Base-by-base conservation (phyloP, 1,140 invertebrate genomes). In the Fragariocoptes setiger region DNA sequence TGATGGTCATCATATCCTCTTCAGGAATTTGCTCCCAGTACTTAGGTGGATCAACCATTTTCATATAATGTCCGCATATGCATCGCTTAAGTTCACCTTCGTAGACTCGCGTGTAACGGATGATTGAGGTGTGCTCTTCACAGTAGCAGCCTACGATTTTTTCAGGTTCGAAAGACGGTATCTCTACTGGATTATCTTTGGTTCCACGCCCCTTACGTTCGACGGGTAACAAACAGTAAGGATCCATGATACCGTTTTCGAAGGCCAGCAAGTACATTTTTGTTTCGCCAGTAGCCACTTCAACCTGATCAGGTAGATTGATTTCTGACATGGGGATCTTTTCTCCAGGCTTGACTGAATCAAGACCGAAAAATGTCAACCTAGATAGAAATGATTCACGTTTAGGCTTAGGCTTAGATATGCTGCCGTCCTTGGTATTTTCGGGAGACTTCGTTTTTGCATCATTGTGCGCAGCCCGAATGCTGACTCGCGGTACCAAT, bases 11-110 rank as follows among this genome's bases (percentile, higher is more conserved):
- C 25, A 31, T 8, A n/a, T 31, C 25, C 25, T 31, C 25, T n/a
- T 31, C n/a, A n/a, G 25, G 25, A 21, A 46, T 19, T 25, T 45
- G 15, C 17, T 37, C 42, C 37, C 37, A 46, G 17, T 35, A 40
- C 42, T 47, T 40, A 2, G 31, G 18, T 16, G 53, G 54, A 46
- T 78, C 70, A 31, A 72, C 66, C 46, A 92, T 62, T 62, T 86
- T 82, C 63, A 85, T 95, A 82, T 82, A 97, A 56, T 86, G 68
- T 31, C 86, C 86, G 59, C 86, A 94, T 53, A 74, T 74, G 53
- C 88, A 95, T 46, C 88, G 71, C 51, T 76, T 76, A 25, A 78
- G 70, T 48, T 72, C 66, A 15, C 76, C 83, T 56, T 74, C 66
- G 55, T 88, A 70, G 48, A 95, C 56, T 74, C 79, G 83, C 72